Base-by-base conservation (phyloP, 2,888 invertebrate species). In the Magallana nippona region DNA sequence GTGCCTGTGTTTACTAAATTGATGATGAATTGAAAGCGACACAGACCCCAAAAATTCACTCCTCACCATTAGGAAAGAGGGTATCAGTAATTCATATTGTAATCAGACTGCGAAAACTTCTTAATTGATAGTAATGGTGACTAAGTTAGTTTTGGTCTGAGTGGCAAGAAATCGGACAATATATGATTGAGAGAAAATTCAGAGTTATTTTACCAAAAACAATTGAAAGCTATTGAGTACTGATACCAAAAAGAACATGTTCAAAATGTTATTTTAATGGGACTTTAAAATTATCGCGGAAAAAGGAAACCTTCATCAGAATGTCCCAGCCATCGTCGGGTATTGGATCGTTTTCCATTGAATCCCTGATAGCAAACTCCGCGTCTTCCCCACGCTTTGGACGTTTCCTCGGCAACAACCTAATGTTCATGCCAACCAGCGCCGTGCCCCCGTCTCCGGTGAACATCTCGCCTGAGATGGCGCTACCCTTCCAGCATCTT, bases 341-440 rank as follows among this genome's bases (percentile, higher is more conserved):
- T 22, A 84, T 85, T 58, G 88, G 86, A 57, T 88, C 91, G 27
- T 91, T 91, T 87, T 90, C 91, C 8, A 91, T 91, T 78, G 91
- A 91, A 44, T 90, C 90, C 5, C 82, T 91, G 11, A 91, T 91
- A 82, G 88, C 90, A 17, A 88, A 90, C 22, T 79, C 88, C 55
- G 84, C 17, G 83, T 87, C 19, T 79, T 71, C 85, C 17, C 86
- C 89, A 0, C 82, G 90, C 27, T 87, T 88, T 17, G 89, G 89
- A 79, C 89, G 89, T 22, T 87, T 90, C 83, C 84, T 88, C 63
- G 89, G 89, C 80, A 88, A 88, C 57, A 88, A 89, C 10, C 89
- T 89, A 78, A 83, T 91, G 83, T 89, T 90, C 78, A 87, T 91
- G 86, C 89, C 91, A 13, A 88, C 89, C 1, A 78, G 79, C 32